Conservation (phyloP, 2,888 invertebrate genomes). For the Tricholauxania praeusta region DNA sequence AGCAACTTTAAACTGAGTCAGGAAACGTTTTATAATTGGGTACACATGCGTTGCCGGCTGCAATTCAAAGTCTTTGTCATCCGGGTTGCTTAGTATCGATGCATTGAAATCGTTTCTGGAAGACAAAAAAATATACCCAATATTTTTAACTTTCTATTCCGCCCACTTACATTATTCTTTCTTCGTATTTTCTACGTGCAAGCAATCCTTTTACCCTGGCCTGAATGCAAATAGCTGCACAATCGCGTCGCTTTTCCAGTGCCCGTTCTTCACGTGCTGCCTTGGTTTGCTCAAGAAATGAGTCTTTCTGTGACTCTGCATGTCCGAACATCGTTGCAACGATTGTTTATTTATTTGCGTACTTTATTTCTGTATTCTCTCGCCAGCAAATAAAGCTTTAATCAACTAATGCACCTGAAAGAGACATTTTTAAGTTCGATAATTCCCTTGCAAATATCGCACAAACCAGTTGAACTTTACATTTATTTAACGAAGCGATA, state of each 20-base stretch:
- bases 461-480: background rate
- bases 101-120: constrained; percentile 82
- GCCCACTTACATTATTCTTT: constrained; percentile 77
- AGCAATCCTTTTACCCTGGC: constrained; percentile 82
- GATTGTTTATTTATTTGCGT: constrained; percentile 24
- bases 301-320: constrained; percentile 74
- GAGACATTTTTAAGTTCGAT: background rate
- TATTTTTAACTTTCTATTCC: background rate
- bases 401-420: background rate
- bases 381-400: background rate
- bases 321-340: constrained; percentile 73
- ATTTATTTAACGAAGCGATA: background rate
- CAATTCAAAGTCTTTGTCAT: constrained; percentile 70
- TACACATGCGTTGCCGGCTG: constrained; percentile 79
- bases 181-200: constrained; percentile 74
- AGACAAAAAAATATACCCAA: constrained; percentile 45
- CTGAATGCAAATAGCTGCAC: constrained; percentile 81
- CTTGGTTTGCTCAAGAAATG: constrained; percentile 90
- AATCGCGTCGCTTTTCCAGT: constrained; percentile 83
- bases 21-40: constrained; percentile 72
- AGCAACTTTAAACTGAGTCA: constrained; percentile 42
- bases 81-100: constrained; percentile 72
- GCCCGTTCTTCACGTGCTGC: constrained; percentile 91
- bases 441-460: background rate
- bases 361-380: constrained; percentile 31